phyloP scores from a whole-genome alignment of 2,113 vertebrate species.

The Dromiciops gliroides region DNA sequence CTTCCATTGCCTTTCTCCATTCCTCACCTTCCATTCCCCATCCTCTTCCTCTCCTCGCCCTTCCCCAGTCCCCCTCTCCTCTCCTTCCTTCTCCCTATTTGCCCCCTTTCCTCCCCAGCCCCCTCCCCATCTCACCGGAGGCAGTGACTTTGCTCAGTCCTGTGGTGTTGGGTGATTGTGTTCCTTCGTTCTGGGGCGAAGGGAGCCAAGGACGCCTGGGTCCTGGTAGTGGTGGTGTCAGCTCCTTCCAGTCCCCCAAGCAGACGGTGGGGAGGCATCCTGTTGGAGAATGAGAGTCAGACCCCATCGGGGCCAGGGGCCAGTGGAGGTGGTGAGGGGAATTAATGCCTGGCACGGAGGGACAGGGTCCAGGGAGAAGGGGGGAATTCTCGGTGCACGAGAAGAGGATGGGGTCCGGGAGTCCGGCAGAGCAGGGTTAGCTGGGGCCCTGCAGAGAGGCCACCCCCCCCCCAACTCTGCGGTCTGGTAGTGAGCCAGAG shows the following conservation, averaged over 20 bases:
- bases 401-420: background rate
- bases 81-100: background rate
- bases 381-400: background rate
- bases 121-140: background rate
- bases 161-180: background rate
- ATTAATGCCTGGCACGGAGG: background rate
- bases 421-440: background rate
- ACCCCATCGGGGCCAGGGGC: constrained; percentile 36
- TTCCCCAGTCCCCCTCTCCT: background rate
- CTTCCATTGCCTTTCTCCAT: background rate
- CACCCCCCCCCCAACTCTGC: background rate
- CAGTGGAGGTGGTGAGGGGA: background rate
- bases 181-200: background rate
- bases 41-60: background rate
- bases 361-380: background rate
- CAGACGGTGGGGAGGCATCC: constrained; percentile 14
- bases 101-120: background rate
- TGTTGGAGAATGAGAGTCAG: constrained; percentile 59
- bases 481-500: background rate
- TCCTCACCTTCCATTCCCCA: background rate
- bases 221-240: background rate
- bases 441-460: background rate
- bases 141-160: background rate
- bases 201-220: background rate
- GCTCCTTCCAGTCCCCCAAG: constrained; percentile 26